Percentiles rank a stretch among this genome's conserved stretches.
phyloP scores from a whole-genome alignment of 2,888 invertebrate species.

The Drosophila neutralis region DNA sequence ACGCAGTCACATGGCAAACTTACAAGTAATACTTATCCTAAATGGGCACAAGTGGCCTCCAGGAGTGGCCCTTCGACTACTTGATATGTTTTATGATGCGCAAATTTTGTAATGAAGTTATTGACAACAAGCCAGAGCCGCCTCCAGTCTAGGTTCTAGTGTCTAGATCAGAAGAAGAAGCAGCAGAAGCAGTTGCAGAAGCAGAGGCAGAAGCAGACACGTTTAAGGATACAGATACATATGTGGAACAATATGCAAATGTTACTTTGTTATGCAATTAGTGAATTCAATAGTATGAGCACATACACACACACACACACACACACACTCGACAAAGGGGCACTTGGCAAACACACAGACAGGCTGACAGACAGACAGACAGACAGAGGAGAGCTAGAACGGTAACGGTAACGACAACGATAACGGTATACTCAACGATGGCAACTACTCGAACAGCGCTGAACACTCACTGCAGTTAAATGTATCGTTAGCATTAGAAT shows the following conservation, averaged over 20 bases:
- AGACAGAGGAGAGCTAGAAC: conserved; percentile 24
- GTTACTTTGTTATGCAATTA: conserved; percentile 83
- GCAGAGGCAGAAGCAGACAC: conserved; percentile 31
- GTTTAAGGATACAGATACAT: conserved; percentile 53
- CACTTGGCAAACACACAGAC: conserved; percentile 54
- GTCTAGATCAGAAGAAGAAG: conserved; percentile 17
- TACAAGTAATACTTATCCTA: conserved; percentile 78
- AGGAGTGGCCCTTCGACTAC: conserved; percentile 21
- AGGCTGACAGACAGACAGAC: conserved; percentile 63
- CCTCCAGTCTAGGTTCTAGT: neutral
- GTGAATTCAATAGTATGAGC: conserved; percentile 77
- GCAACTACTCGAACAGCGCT: conserved; percentile 62
- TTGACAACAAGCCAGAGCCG: conserved; percentile 50
- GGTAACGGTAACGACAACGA: conserved; percentile 30
- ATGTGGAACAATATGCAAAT: conserved; percentile 79
- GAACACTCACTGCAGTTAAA: conserved; percentile 71
- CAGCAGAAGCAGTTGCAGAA: neutral
- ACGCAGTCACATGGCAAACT: conserved; percentile 78
- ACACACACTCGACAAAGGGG: conserved; percentile 53
- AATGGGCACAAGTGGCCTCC: conserved; percentile 72
- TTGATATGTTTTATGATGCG: conserved; percentile 64
- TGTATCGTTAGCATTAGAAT: conserved; percentile 68
- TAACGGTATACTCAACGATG: conserved; percentile 33
- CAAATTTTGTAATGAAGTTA: conserved; percentile 77
- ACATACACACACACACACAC: conserved; percentile 41